Base-by-base conservation (phyloP, 2,797 vertebrate genomes). In the Scarus forsteni region DNA sequence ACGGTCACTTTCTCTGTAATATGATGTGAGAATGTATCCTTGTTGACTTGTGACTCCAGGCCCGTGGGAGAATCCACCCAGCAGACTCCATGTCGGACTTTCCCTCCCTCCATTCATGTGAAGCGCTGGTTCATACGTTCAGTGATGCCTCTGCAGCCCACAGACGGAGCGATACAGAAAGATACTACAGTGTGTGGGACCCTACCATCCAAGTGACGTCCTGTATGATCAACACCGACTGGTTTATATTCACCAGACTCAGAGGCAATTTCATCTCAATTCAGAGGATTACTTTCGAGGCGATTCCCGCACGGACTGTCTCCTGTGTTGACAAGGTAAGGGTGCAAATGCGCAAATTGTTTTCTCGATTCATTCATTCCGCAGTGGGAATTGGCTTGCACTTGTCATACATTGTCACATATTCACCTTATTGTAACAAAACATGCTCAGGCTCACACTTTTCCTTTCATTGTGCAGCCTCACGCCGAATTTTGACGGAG, bases 91-190 rank as follows among this genome's bases (percentile, higher is more conserved):
- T 39, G 63, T 13, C 91, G 58, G 67, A 3, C 42, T 83, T 93
- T 89, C 0, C 11, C 8, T 49, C 56, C 7, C 55, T 43, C 84
- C 70, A 19, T 38, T 66, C 85, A 27, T 73, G 77, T 81, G 90
- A 73, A 83, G 87, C 89, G 88, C 83, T 69, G 86, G 59, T 80
- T 87, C 89, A 77, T 70, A 56, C 81, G 67, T 66, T 69, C 85
- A 80, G 82, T 73, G 87, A 89, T 84, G 88, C 90, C 82, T 87
- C 84, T 87, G 90, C 91, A 88, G 88, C 84, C 58, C 83, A 58
- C 85, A 88, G 85, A 87, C 88, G 38, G 85, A 87, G 78, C 62
- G 66, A 79, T 75, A 81, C 86, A 69, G 83, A 78, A 66, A 76
- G 79, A 88, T 73, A 74, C 85, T 82, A 53, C 89, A 67, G 70